Percentiles rank a stretch among this genome's conserved stretches.
Conservation (phyloP, 2,888 invertebrate genomes). For the Coenonympha glycerion region DNA sequence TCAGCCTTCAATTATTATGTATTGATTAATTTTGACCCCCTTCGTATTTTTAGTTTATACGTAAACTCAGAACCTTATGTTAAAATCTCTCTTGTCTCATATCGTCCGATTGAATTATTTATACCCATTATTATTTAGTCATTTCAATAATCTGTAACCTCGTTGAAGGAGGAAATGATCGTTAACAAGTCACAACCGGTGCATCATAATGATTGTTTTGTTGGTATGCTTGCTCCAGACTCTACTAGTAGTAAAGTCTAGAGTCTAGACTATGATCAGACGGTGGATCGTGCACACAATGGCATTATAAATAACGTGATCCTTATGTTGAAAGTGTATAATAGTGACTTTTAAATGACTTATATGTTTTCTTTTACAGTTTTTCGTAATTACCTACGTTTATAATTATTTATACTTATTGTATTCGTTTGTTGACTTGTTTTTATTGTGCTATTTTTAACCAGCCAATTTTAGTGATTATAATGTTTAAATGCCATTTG, state of each 20-base stretch:
- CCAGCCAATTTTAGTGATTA: no score
- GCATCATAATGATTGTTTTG: constrained; percentile 7
- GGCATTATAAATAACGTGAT: constrained; percentile 4
- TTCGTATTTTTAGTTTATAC: no score
- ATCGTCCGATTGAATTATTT: neutral
- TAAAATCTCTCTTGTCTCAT: neutral
- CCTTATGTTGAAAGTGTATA: neutral
- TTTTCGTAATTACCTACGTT: neutral
- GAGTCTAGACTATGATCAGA: constrained; percentile 12
- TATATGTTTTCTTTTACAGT: no score
- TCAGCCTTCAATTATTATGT: no score
- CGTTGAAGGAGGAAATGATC: neutral
- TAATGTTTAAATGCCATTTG: no score
- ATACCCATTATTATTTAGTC: no score
- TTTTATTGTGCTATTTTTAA: no score
- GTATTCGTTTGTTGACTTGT: no score
- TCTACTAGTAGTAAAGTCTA: no score
- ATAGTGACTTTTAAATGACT: neutral
- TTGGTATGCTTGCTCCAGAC: neutral
- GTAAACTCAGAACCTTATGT: no score
- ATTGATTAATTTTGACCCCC: no score
- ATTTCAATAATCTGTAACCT: constrained; percentile 1
- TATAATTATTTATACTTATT: neutral
- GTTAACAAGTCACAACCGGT: constrained; percentile 9
- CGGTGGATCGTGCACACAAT: constrained; percentile 8